Base-by-base conservation (phyloP, 2,113 vertebrate species). In the Ranitomeya imitator region DNA sequence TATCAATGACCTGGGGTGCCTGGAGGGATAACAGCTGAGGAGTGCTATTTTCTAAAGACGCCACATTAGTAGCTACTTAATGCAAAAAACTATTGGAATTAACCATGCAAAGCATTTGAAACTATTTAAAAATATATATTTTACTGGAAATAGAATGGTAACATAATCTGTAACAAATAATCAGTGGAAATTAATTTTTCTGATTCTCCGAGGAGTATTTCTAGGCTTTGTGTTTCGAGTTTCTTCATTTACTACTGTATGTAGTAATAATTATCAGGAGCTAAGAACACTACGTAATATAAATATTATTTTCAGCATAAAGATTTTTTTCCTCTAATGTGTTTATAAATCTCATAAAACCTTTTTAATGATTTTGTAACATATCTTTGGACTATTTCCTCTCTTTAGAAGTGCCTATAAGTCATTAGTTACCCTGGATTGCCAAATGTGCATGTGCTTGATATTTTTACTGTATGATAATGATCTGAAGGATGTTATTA, bases 401-500 rank as follows among this genome's bases (percentile, higher is more conserved):
- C 57, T 80, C 1, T 6, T 59, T 61, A 5, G 16, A 74, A 74
- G 16, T 63, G 16, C 45, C 45, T 74, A 26, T 18, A 81, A 16
- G n/a, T 80, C 55, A 57, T 59, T 15, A 14, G 15, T 80, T 59
- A 59, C 11, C 0, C 54, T 80, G 23, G 2, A 12, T 59, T 80
- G 11, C 55, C 55, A 15, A 18, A 31, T 55, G 54, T 59, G 78
- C 31, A 55, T 59, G 54, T 55, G 14, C 14, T 31, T 59, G 10
- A 60, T 81, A 81, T 85, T 37, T 26, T 31, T 85, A 31, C 52
- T 31, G 21, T 59, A 45, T 74, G 83, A 85, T 85, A 74, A 85
- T 54, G 23, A 85, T 85, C 83, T 74, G 9, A 57, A 85, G 83
- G 67, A 85, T 85, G 83, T 85, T 85, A 74, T 85, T 85, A 85